Percentiles rank a stretch among this genome's conserved stretches.
phyloP scores from a whole-genome alignment of 2,797 vertebrate genomes.

The Peromyscus attwateri region DNA sequence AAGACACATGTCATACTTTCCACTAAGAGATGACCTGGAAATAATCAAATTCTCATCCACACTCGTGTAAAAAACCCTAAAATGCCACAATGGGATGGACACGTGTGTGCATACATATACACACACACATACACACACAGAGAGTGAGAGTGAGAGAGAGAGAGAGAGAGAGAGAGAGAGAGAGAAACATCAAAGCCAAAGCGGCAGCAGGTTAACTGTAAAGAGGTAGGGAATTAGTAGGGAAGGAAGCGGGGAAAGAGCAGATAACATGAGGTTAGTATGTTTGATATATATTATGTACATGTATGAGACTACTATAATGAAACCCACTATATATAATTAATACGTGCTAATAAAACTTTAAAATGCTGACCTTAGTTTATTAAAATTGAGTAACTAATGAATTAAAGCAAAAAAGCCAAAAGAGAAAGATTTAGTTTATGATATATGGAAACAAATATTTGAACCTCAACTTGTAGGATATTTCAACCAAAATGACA shows the following conservation, averaged over 20 bases:
- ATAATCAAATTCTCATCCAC: not conserved
- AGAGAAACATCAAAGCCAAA: too few relatives aligned
- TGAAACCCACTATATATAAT: not conserved
- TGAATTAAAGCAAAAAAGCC: not conserved
- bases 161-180: too few relatives aligned
- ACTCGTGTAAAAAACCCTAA: not conserved
- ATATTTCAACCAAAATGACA: not conserved
- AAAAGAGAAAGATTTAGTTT: not conserved
- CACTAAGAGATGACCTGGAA: not conserved
- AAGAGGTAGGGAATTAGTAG: not conserved
- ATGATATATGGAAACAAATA: not conserved
- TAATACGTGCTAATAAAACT: not conserved
- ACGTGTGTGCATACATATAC: not conserved
- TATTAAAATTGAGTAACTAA: not conserved
- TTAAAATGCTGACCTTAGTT: slow-evolving; percentile 19
- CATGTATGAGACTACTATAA: not conserved
- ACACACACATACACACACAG: not conserved
- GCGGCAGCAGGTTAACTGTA: too few relatives aligned
- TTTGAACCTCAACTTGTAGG: not conserved
- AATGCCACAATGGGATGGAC: not conserved
- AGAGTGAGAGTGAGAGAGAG: too few relatives aligned
- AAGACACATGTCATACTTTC: not conserved
- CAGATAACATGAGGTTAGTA: not conserved
- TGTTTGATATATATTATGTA: not conserved
- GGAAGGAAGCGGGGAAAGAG: too few relatives aligned